Conservation (phyloP, 2,797 vertebrate genomes). For the Cryptoprocta ferox region DNA sequence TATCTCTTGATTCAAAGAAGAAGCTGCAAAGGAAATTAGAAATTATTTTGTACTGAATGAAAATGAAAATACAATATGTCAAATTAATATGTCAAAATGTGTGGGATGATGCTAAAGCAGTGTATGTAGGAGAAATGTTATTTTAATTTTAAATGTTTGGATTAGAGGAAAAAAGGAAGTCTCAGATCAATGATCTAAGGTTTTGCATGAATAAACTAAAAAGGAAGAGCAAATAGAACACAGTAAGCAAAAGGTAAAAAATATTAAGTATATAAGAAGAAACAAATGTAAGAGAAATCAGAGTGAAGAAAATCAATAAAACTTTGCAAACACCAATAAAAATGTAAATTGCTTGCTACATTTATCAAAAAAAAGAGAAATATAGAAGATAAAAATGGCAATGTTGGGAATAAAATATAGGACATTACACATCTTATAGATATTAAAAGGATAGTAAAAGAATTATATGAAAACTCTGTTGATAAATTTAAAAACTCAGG, state of each 20-base stretch:
- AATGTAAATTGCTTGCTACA: not conserved
- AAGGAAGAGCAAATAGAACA: not conserved
- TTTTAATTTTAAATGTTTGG: slow-evolving; percentile 16
- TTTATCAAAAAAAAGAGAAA: not conserved
- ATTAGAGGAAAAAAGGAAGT: not conserved
- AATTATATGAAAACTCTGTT: not conserved
- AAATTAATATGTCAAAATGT: not conserved
- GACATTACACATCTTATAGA: not conserved
- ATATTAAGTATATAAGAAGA: not conserved
- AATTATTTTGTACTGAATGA: not conserved
- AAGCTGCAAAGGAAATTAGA: not conserved
- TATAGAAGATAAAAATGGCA: not conserved
- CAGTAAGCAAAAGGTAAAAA: not conserved
- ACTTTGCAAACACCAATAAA: not conserved
- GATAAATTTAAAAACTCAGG: not conserved
- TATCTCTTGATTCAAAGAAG: not conserved
- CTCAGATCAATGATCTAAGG: not conserved
- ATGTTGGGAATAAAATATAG: not conserved
- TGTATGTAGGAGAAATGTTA: not conserved
- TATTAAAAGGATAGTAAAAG: not conserved
- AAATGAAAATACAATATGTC: not conserved
- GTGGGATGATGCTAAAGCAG: not conserved
- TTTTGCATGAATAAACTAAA: not conserved
- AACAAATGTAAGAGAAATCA: not conserved
- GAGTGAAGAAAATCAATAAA: not conserved